phyloP scores from a whole-genome alignment of 2,888 invertebrate genomes.

The Leptinotarsa rubiginosa region DNA sequence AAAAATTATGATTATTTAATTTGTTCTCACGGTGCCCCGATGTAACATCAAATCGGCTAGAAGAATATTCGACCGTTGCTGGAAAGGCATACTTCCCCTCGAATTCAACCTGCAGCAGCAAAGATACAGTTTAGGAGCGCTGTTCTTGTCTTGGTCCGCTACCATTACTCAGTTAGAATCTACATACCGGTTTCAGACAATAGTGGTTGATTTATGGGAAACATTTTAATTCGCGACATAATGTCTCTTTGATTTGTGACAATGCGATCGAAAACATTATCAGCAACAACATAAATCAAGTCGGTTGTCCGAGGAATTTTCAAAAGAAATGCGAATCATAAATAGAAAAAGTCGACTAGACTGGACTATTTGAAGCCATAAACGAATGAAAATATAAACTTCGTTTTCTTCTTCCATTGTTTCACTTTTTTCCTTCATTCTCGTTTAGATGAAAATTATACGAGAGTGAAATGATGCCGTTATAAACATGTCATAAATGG shows the following conservation, averaged over 20 bases:
- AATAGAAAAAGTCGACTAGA: constrained; percentile 58
- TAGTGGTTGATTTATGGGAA: constrained; percentile 64
- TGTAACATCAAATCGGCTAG: neutral
- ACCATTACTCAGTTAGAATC: constrained; percentile 63
- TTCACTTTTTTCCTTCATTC: constrained; percentile 48
- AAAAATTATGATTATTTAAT: too few species aligned
- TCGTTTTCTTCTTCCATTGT: constrained; percentile 53
- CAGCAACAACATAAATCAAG: constrained; percentile 64
- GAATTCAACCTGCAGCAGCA: constrained; percentile 41
- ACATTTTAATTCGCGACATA: constrained; percentile 66
- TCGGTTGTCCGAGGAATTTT: constrained; percentile 50
- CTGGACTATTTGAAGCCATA: constrained; percentile 54
- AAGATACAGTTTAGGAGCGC: constrained; percentile 53
- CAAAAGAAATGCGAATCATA: constrained; percentile 56
- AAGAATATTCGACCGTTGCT: constrained; percentile 33
- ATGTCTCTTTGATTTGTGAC: constrained; percentile 67
- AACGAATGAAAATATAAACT: constrained; percentile 53
- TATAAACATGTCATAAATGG: constrained; percentile 46
- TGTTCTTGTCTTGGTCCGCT: constrained; percentile 50
- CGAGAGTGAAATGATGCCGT: constrained; percentile 41
- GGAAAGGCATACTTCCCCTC: constrained; percentile 28
- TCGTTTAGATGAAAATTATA: constrained; percentile 43
- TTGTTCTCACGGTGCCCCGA: too few species aligned
- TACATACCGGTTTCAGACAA: constrained; percentile 66
- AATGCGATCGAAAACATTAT: constrained; percentile 65